phyloP scores from a whole-genome alignment of 2,113 vertebrate genomes.

The Ciconia stormi region DNA sequence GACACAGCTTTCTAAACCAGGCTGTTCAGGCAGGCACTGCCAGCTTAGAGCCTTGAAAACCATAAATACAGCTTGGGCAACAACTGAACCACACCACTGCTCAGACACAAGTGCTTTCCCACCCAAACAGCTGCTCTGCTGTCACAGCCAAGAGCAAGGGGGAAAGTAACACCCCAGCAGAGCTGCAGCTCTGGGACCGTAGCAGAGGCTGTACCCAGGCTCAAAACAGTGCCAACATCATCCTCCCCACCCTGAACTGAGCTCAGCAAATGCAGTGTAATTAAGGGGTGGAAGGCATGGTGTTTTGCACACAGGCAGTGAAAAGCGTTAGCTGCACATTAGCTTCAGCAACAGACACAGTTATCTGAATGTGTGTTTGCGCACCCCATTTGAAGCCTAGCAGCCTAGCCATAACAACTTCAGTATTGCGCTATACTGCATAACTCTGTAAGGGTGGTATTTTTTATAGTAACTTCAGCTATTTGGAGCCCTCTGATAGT shows the following conservation, averaged over 20 bases:
- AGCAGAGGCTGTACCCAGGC: background rate
- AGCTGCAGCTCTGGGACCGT: background rate
- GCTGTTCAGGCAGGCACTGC: background rate
- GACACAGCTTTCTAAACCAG: background rate
- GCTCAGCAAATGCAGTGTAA: background rate
- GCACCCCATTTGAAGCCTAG: background rate
- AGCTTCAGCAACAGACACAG: background rate
- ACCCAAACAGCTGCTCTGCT: slow-evolving; percentile 35
- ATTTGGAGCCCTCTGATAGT: background rate
- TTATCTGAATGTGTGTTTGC: background rate
- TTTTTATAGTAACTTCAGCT: background rate
- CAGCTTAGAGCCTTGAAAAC: background rate
- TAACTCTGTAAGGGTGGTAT: background rate
- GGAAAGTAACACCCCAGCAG: rapidly evolving
- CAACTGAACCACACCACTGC: background rate
- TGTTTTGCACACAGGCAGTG: background rate
- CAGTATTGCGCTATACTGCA: background rate
- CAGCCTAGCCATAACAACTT: background rate
- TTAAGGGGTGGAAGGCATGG: background rate
- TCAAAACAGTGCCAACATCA: background rate
- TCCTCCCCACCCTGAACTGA: background rate
- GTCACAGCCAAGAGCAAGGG: background rate
- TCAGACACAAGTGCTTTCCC: background rate
- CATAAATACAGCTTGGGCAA: slow-evolving; percentile 12
- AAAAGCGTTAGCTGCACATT: rapidly evolving